Evolutionary conservation across 2,113 vertebrate genomes (phyloP).

Genomic region (Pagrus major): DNA sequence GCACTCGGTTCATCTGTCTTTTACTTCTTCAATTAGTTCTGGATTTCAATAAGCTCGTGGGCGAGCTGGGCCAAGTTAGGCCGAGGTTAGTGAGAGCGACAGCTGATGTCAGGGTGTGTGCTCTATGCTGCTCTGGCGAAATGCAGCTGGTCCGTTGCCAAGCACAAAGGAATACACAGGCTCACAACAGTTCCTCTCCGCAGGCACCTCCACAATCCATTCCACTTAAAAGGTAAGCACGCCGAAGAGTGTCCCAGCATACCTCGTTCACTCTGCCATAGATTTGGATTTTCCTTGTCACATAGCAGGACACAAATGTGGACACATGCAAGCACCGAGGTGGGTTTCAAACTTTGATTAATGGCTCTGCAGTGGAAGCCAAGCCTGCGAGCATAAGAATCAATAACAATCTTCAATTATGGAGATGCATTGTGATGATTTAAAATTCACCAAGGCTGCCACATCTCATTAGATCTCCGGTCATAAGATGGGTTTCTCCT

Average conservation of each 20-base stretch:
- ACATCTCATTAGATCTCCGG: constrained; percentile 21
- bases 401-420: constrained; percentile 64
- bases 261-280: constrained; percentile 19
- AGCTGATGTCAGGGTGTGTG: constrained; percentile 81
- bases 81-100: constrained; percentile 74
- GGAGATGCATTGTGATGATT: constrained; percentile 53
- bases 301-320: not conserved
- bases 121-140: constrained; percentile 67
- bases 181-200: constrained; percentile 74
- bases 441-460: constrained; percentile 39
- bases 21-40: constrained; percentile 38
- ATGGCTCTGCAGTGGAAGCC: constrained; percentile 47
- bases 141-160: constrained; percentile 79
- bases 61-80: constrained; percentile 30
- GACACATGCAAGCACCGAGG: constrained; percentile 13
- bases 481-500: constrained; percentile 34
- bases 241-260: constrained; percentile 44
- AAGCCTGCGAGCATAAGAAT: constrained; percentile 49
- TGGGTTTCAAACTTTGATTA: constrained; percentile 49
- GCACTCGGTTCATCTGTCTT: not conserved
- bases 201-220: constrained; percentile 65
- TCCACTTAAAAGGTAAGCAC: constrained; percentile 57
- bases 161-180: constrained; percentile 73
- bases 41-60: constrained; percentile 29
- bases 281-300: constrained; percentile 8